Conservation (phyloP, 2,797 vertebrate species). For the Hemibagrus guttatus region DNA sequence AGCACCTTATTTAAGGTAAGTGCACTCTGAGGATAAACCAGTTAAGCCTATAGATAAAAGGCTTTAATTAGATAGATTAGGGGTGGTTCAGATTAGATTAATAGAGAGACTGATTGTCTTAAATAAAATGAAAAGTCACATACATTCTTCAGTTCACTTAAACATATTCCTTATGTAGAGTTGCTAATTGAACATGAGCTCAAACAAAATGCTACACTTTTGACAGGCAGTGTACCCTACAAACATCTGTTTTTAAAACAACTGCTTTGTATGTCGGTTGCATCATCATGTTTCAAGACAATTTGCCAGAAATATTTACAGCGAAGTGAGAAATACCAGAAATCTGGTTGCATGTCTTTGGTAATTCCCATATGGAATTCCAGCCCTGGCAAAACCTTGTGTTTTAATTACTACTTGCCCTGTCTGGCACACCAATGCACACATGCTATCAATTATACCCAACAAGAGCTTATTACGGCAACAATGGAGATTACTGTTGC, state of each 20-base stretch:
- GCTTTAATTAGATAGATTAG: neutral
- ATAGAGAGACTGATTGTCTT: neutral
- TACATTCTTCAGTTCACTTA: neutral
- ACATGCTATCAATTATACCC: conserved; percentile 60
- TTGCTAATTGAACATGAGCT: neutral
- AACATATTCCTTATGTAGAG: neutral
- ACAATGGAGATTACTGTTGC: conserved; percentile 60
- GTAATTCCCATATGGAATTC: conserved; percentile 37
- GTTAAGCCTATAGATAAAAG: conserved; percentile 6
- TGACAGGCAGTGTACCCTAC: neutral
- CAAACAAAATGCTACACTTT: neutral
- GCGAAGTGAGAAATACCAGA: conserved; percentile 16
- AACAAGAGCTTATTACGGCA: conserved; percentile 56
- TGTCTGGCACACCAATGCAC: conserved; percentile 52
- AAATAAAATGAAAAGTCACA: neutral
- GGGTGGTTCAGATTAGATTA: neutral
- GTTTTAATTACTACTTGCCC: conserved; percentile 55
- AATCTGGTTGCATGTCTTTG: neutral
- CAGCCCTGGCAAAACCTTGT: conserved; percentile 40
- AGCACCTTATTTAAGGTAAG: neutral
- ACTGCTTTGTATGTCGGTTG: neutral
- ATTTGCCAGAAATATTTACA: conserved; percentile 26
- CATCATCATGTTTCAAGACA: neutral
- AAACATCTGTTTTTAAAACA: neutral
- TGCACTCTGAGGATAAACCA: conserved; percentile 2